Evolutionary conservation across 1,140 invertebrate species (phyloP).

Genomic region (Epicauta chinensis): DNA sequence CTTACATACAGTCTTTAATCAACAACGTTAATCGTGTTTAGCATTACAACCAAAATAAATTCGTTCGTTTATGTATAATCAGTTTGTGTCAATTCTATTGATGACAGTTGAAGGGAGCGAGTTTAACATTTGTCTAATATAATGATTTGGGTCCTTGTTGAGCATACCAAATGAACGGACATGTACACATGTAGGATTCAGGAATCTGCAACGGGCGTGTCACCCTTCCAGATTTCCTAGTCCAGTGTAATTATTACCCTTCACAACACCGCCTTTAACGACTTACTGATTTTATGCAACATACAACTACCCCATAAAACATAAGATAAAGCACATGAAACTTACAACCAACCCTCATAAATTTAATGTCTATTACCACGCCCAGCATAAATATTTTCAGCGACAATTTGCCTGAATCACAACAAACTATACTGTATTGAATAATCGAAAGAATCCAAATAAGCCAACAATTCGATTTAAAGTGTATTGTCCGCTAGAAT

Average conservation of each 20-base stretch:
- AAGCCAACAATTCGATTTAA: too few relatives aligned
- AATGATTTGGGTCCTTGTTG: constrained; percentile 12
- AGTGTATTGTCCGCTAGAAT: too few relatives aligned
- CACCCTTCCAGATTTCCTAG: constrained; percentile 14
- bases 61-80: too few relatives aligned
- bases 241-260: constrained; percentile 15
- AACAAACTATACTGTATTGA: too few relatives aligned
- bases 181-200: constrained; percentile 13
- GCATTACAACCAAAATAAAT: too few relatives aligned
- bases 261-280: constrained; percentile 14
- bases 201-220: constrained; percentile 17
- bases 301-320: constrained; percentile 18
- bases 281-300: constrained; percentile 18
- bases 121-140: constrained; percentile 10
- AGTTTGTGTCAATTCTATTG: too few relatives aligned
- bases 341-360: constrained; percentile 14
- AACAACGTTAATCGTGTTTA: too few relatives aligned
- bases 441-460: too few relatives aligned
- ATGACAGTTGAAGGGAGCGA: too few relatives aligned
- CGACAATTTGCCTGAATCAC: constrained; percentile 13
- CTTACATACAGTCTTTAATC: too few relatives aligned
- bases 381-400: constrained; percentile 15
- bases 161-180: constrained; percentile 15
- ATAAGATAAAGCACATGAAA: constrained; percentile 17
- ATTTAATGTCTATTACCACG: constrained; percentile 18